A percentile compares a stretch with the other conserved stretches of the same genome.
phyloP scores from a whole-genome alignment of 2,797 vertebrate species.

The Amniataba percoides region DNA sequence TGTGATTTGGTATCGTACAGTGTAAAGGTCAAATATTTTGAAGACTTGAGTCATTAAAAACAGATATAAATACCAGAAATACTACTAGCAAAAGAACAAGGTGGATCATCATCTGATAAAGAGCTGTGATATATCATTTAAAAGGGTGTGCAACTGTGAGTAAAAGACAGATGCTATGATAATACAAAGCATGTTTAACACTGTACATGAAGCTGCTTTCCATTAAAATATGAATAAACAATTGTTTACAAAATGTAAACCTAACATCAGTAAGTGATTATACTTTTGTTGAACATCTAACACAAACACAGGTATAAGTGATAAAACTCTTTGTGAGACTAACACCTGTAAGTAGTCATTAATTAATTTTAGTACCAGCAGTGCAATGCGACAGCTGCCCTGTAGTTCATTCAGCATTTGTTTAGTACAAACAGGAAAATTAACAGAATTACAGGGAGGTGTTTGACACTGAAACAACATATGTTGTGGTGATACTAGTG shows the following conservation, averaged over 20 bases:
- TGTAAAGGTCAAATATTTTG: constrained; percentile 61
- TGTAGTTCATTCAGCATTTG: constrained; percentile 6
- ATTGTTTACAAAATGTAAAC: constrained; percentile 65
- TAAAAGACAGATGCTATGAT: constrained; percentile 17
- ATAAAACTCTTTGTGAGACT: constrained; percentile 15
- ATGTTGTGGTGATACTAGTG: constrained; percentile 19
- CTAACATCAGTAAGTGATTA: constrained; percentile 40
- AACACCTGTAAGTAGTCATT: neutral
- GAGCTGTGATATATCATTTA: constrained; percentile 24
- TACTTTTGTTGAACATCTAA: constrained; percentile 2
- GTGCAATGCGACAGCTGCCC: constrained; percentile 25
- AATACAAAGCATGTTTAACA: constrained; percentile 63
- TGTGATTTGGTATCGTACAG: constrained; percentile 69
- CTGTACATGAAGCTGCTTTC: constrained; percentile 55
- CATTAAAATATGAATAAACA: constrained; percentile 21
- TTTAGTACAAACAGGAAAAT: constrained; percentile 34
- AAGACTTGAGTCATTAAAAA: constrained; percentile 36
- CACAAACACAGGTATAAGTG: constrained; percentile 13
- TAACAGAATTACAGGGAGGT: constrained; percentile 12
- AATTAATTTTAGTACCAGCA: constrained; percentile 34
- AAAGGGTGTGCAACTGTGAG: constrained; percentile 21
- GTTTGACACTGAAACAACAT: constrained; percentile 35
- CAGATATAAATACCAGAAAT: constrained; percentile 35
- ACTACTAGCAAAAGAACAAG: constrained; percentile 36
- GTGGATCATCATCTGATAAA: constrained; percentile 22